Evolutionary conservation across 2,888 invertebrate genomes (phyloP).

Genomic region (Periphyllus acericola): DNA sequence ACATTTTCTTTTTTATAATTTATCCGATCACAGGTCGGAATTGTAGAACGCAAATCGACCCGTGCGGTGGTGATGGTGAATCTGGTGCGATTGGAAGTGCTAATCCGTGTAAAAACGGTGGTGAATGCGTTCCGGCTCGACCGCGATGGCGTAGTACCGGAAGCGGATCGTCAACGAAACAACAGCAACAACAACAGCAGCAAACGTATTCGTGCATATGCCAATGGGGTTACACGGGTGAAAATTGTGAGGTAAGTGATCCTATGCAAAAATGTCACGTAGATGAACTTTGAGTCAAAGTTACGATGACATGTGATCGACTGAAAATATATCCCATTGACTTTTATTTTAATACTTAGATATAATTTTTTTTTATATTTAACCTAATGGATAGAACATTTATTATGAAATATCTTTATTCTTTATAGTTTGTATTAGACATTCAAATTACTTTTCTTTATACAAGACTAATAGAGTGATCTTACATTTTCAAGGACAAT

Average conservation of each 20-base stretch:
- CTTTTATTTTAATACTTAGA: no score
- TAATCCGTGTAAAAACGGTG: slow-evolving; percentile 88
- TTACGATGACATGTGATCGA: no score
- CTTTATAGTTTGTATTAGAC: no score
- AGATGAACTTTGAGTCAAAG: no score
- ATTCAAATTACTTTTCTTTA: no score
- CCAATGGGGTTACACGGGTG: slow-evolving; percentile 87
- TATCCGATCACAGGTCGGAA: slow-evolving; percentile 73
- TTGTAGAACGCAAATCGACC: slow-evolving; percentile 88
- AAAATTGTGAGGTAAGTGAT: slow-evolving; percentile 81
- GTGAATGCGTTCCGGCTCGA: slow-evolving; percentile 83
- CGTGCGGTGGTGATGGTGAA: slow-evolving; percentile 74
- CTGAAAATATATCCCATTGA: no score
- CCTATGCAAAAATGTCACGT: neutral
- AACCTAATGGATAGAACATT: no score
- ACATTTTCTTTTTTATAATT: neutral
- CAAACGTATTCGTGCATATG: slow-evolving; percentile 90
- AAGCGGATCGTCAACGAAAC: neutral
- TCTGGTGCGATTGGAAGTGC: neutral
- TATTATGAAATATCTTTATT: no score
- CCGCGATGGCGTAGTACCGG: slow-evolving; percentile 19
- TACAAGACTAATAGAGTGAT: no score
- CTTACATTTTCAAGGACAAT: no score
- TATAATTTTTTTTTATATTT: no score
- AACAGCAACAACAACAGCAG: slow-evolving; percentile 69